These are phyloP conservation scores for Zapus hudsonius DNA, from an alignment of 2,113 vertebrate genomes.

Conservation along the genomic window DNA sequence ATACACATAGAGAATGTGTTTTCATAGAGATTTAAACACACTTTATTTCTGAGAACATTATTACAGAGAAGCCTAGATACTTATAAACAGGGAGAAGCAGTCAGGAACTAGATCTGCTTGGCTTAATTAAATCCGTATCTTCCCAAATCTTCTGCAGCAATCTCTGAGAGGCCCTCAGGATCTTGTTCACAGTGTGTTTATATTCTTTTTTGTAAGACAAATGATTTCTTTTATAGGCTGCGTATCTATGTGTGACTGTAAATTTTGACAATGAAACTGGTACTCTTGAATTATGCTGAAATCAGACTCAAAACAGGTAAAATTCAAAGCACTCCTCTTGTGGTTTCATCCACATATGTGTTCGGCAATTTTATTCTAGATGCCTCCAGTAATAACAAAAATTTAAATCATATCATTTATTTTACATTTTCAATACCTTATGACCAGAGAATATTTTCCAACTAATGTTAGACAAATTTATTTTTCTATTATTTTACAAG, in stretches of 20 bases:
- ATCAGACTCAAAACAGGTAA: not conserved
- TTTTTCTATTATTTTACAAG: slow-evolving; percentile 50
- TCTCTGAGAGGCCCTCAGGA: not conserved
- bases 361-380: not conserved
- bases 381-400: not conserved
- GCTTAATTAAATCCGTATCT: slow-evolving; percentile 57
- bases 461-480: slow-evolving; percentile 7
- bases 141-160: slow-evolving; percentile 18
- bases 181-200: not conserved
- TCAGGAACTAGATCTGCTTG: slow-evolving; percentile 5
- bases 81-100: not conserved
- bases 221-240: not conserved
- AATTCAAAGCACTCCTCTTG: not conserved
- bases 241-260: not conserved
- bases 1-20: slow-evolving; percentile 22
- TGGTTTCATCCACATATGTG: not conserved
- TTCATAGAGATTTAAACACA: not conserved
- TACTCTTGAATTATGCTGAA: not conserved
- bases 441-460: slow-evolving; percentile 10
- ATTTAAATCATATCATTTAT: slow-evolving; percentile 2
- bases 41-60: slow-evolving; percentile 1
- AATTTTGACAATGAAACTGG: slow-evolving; percentile 32
- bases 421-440: slow-evolving; percentile 56
- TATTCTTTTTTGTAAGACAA: slow-evolving; percentile 41
- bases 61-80: slow-evolving; percentile 48